Evolutionary conservation across 1,140 invertebrate genomes (phyloP), one percentile per base, ranked within the genome.

Genomic region (Meloidogyne exigua): DNA sequence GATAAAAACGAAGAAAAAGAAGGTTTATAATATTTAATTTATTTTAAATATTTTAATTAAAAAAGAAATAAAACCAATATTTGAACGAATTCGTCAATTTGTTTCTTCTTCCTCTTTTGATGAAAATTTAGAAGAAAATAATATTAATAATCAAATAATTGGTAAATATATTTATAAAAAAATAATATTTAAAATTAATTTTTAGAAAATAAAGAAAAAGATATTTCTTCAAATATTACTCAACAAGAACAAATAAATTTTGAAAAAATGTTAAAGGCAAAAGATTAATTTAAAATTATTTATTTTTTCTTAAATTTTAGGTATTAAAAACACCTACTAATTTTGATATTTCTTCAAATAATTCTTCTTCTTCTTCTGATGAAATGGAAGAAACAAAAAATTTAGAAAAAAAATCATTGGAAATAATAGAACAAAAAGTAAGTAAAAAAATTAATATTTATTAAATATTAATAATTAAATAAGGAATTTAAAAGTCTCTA

Each of bases 281-380:
- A 13, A 49, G 5, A 49, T 49, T 49, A 18, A 18, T 49, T 57
- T n/a, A 57, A n/a, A n/a, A n/a, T n/a, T n/a, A n/a, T 57, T 57
- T n/a, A 57, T 15, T 3, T 32, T 32, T 3, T 32, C 7, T 32
- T 3, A 49, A 18, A 42, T 18, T 49, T 18, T 57, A 57, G 49
- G 7, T 57, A 15, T n/a, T 57, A n/a, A 57, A 57, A 57, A 57
- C 13, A n/a, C 49, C 49, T n/a, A 57, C 4, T n/a, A 57, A 57
- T n/a, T 57, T 57, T 57, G n/a, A 57, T 57, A n/a, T 57, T 57
- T 57, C 49, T n/a, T 57, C 49, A 57, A 57, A 10, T 57, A n/a
- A 57, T n/a, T n/a, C 49, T 57, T 57, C 49, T n/a, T n/a, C 49
- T 57, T 57, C 49, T 7, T 4, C 18, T 57, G 18, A n/a, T n/a